Percentiles rank a stretch among this genome's conserved stretches.
phyloP scores from a whole-genome alignment of 2,888 invertebrate genomes.

The Priocnemis perturbator region DNA sequence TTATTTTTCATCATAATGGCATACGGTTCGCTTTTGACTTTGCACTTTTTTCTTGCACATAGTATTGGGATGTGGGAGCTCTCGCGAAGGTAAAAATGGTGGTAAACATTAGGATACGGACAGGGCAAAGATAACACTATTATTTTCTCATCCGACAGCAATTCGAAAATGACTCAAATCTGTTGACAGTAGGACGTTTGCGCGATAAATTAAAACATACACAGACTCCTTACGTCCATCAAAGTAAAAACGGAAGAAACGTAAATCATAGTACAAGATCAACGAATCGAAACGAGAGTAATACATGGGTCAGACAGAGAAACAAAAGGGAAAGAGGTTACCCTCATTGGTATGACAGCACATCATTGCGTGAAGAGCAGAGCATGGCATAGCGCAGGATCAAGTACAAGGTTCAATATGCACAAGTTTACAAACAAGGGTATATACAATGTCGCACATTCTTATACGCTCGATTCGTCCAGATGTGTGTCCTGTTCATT shows the following conservation, averaged over 20 bases:
- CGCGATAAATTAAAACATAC: background rate
- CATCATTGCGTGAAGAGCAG: slow-evolving; percentile 74
- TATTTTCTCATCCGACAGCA: too few relatives aligned
- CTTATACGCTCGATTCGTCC: slow-evolving; percentile 46
- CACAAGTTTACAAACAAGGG: slow-evolving; percentile 59
- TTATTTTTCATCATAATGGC: slow-evolving; percentile 73
- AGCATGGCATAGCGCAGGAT: slow-evolving; percentile 73
- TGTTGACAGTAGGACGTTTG: too few relatives aligned
- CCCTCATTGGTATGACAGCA: slow-evolving; percentile 75
- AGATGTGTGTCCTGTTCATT: background rate
- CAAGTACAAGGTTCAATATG: slow-evolving; percentile 64
- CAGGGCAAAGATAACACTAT: slow-evolving; percentile 35
- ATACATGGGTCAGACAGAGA: slow-evolving; percentile 42
- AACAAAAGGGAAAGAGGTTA: slow-evolving; percentile 50
- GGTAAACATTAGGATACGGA: slow-evolving; percentile 22
- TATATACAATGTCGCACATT: slow-evolving; percentile 45
- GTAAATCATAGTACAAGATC: background rate
- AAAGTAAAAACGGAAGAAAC: slow-evolving; percentile 26
- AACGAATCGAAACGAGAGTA: slow-evolving; percentile 17
- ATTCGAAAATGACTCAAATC: slow-evolving; percentile 28
- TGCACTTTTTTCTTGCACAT: slow-evolving; percentile 58
- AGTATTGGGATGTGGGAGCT: slow-evolving; percentile 37
- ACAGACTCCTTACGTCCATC: background rate
- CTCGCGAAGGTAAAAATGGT: slow-evolving; percentile 37
- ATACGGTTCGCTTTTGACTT: slow-evolving; percentile 59